Base-by-base conservation (phyloP, 2,113 vertebrate genomes). In the Psilopogon haemacephalus region DNA sequence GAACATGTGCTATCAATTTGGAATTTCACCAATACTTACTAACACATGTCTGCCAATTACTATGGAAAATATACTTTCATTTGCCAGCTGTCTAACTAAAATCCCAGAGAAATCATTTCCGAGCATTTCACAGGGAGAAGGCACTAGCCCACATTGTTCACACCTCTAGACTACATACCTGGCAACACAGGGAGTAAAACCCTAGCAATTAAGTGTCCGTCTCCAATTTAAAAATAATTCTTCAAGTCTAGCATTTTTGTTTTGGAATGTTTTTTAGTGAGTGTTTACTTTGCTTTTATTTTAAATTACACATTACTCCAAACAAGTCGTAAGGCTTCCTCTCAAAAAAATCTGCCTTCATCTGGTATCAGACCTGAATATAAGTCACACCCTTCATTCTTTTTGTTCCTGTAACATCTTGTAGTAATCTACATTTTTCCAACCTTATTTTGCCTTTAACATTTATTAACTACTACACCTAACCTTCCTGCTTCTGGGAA, bases 181-280 rank as follows among this genome's bases (percentile, higher is more conserved):
- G 95, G 93, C 94, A 96, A 84, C 60, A 33, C 13, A 64, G 50
- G 50, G 63, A 89, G 42, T 62, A 56, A 89, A 94, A 95, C 79
- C 91, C 91, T 50, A 91, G 78, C 87, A 95, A 96, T 96, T 96
- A 96, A 86, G 65, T 88, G 94, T 89, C 94, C 89, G 93, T 69
- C 84, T 93, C 84, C 84, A 89, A 89, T 84, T 84, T 93, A 94
- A 89, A 96, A 94, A 95, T 95, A 96, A 95, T 95, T 84, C 74
- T 46, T 80, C 82, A 58, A 80, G 74, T 64, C 89, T 69, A 93
- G 80, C 72, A 62, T 80, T 95, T 92, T 90, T 94, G 86, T 90
- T 96, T 89, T 76, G 40, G 27, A 89, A 42, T 83, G 84, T 64
- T 94, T 94, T 96, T 93, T 76, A 90, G 56, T 38, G 68, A 68